Evolutionary conservation across 2,113 vertebrate genomes (phyloP), one percentile per base, ranked within the genome.

Genomic region (Tupaia chinensis): DNA sequence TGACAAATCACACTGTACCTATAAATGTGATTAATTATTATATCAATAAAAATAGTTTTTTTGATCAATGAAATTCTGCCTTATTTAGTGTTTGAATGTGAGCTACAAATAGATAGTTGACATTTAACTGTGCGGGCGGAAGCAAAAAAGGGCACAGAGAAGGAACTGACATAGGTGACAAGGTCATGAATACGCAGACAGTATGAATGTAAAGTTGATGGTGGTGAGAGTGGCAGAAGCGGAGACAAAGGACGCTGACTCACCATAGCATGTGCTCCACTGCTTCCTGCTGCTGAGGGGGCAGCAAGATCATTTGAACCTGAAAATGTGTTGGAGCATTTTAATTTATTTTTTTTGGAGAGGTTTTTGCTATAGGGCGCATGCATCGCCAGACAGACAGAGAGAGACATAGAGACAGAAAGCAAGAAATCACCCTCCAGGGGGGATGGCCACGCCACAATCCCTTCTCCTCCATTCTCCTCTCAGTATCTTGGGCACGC

Each of bases 191-290:
- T 84, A 82, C 86, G 88, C 23, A 70, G 69, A 32, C 63, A 86
- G 56, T 94, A 82, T 81, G 89, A 92, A 87, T 56, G 60, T 76
- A 32, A 97, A 91, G 44, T 58, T 25, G 56, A 78, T 88, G 85
- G 78, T 87, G 56, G 76, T 69, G 29, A 87, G 82, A 87, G 65
- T 16, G 60, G 63, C 95, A 93, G 77, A 32, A 84, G 79, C 72
- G 44, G 34, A 83, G 29, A 19, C 20, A 66, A 68, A 74, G 56
- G 74, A 19, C 44, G 3, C 20, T 81, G 81, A 87, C 27, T 82
- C 44, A 73, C 44, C 9, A 0, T 2, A 53, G 32, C 86, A 77
- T 70, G 56, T 85, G 53, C 32, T 73, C 53, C 58, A 16, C 44
- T 16, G 5, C 34, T 19, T 94, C 17, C 76, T n/a, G 79, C 73